Conservation (phyloP, 1,140 invertebrate species). For the Ostrea edulis region DNA sequence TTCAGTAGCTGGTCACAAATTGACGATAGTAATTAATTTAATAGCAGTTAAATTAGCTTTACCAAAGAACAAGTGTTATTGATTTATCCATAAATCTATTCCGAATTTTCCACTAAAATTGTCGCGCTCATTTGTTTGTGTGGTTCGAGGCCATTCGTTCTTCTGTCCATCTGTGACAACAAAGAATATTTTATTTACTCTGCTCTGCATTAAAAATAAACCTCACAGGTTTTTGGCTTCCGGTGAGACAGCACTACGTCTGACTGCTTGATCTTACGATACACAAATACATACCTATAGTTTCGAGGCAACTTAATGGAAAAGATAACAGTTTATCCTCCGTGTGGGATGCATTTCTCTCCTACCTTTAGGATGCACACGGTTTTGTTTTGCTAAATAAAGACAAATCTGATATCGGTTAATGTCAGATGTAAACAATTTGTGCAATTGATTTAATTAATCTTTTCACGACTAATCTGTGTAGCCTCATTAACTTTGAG, state of each 20-base stretch:
- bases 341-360: neutral
- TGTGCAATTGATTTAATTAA: constrained; percentile 36
- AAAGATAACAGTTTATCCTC: neutral
- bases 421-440: constrained; percentile 32
- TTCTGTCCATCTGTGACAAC: constrained; percentile 24
- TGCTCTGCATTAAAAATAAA: neutral
- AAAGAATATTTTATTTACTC: constrained; percentile 25
- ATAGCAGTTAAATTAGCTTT: neutral
- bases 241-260: neutral
- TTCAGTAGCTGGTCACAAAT: neutral
- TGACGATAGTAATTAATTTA: neutral
- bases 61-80: constrained; percentile 25
- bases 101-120: neutral
- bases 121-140: neutral
- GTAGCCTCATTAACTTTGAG: constrained; percentile 23
- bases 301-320: constrained; percentile 2
- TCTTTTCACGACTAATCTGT: neutral
- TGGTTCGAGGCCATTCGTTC: constrained; percentile 13
- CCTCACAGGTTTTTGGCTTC: neutral
- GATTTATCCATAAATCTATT: constrained; percentile 2
- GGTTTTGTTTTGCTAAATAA: neutral
- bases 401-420: neutral
- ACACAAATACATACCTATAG: neutral
- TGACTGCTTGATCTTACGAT: neutral
- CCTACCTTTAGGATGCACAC: neutral